Evolutionary conservation across 2,888 invertebrate genomes (phyloP), one percentile per base, ranked within the genome.

Genomic region (Antheraea assamensis): DNA sequence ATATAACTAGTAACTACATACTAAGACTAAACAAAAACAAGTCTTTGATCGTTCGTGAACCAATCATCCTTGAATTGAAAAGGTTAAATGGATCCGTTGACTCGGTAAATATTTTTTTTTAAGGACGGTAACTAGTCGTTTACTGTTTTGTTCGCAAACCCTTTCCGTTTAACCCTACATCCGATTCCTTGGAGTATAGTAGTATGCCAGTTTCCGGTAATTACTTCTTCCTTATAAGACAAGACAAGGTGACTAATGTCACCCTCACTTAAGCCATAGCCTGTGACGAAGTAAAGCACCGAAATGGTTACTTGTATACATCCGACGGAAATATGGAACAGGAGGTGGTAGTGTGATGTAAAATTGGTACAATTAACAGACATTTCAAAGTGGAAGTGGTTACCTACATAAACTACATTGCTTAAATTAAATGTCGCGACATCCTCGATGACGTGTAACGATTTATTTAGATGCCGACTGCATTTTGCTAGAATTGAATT

Each of bases 251-350:
- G 84, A 85, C 55, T 85, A 87, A n/a, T 89, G 90, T 89, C 89
- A 87, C 90, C 91, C 89, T 89, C 84, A 85, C 86, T 85, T 82
- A 85, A 88, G 84, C 83, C 85, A 88, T 86, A 83, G 84, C 84
- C 90, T 92, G 92, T 93, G 92, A 92, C 93, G 92, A 88, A 88
- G 84, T 84, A 85, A 85, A 84, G 83, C 86, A 90, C 87, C 83
- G 88, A 88, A 86, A 87, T 84, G 81, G 83, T 83, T 83, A 84
- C 85, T 87, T 85, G 84, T 83, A 81, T 83, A 85, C 85, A 92
- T 93, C 93, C 94, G 92, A 87, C 92, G 93, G 93, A 93, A 89
- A 92, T 92, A 88, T 91, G 90, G 90, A 89, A 83, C 84, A 85
- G 82, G 79, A 83, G 83, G 84, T 81, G 78, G 81, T 82, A 81